Base-by-base conservation (phyloP, 2,113 vertebrate genomes). In the Acanthisitta chloris region DNA sequence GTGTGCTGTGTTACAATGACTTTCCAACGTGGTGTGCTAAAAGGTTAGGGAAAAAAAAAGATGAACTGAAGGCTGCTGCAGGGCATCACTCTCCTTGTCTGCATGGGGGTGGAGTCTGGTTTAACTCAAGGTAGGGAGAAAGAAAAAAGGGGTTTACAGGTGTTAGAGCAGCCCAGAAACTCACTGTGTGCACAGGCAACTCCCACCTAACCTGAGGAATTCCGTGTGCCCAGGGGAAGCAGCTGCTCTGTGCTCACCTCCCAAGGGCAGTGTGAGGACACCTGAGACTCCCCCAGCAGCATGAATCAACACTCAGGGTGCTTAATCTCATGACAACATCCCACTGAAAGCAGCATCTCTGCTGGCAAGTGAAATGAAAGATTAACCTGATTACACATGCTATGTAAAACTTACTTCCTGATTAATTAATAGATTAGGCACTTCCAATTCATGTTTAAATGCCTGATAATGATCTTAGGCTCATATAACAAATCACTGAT, bases 401-500 rank as follows among this genome's bases (percentile, higher is more conserved):
- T 71, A 67, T 29, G 82, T 64, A 95, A 90, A 92, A 86, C 54
- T 79, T 86, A 81, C 62, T 85, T 93, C 83, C 81, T 83, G 94
- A 81, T 91, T 96, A 94, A 96, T 94, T 94, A 91, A 92, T 92
- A 96, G 83, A 95, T 95, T 64, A 95, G 73, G 57, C 62, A 76
- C 52, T 91, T 92, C 81, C 73, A 93, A 70, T 87, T 90, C 78
- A 57, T 62, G 94, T 87, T 88, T 87, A 95, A 95, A 67, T 64
- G 86, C 62, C 83, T 74, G 89, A 95, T 93, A 95, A 94, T 28
- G 67, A 96, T 96, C 94, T 94, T 31, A 57, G 1, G 3, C 40
- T 64, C 82, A 65, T 52, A 31, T 21, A 94, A 95, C 93, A 92
- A 93, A 95, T 84, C 66, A 26, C 80, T 81, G 54, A 82, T 81